Conservation (phyloP, 2,113 vertebrate species). For the Cinclus mexicanus region DNA sequence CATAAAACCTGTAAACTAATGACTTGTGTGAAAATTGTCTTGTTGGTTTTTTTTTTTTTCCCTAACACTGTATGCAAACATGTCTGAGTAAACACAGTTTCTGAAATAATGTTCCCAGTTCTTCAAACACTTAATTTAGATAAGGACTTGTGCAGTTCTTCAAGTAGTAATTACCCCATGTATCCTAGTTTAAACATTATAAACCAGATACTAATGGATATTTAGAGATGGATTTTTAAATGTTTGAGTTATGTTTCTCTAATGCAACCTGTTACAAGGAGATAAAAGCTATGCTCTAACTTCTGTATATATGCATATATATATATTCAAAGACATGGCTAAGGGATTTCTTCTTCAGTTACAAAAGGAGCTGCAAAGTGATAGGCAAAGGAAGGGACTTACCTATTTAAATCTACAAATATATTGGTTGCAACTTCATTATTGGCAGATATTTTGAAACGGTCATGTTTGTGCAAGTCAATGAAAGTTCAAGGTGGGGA, state of each 20-base stretch:
- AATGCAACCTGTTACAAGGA: background rate
- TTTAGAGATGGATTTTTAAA: background rate
- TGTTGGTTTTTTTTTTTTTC: background rate
- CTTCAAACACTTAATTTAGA: slow-evolving; percentile 63
- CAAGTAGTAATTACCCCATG: slow-evolving; percentile 5
- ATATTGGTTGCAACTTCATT: background rate
- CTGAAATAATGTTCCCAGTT: slow-evolving; percentile 61
- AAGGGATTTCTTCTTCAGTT: background rate
- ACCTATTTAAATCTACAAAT: background rate
- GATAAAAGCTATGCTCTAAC: background rate
- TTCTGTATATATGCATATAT: background rate
- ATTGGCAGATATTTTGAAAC: background rate
- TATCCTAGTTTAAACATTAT: slow-evolving; percentile 51
- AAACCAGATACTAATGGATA: slow-evolving; percentile 30
- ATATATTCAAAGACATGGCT: background rate
- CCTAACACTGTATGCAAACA: slow-evolving; percentile 27
- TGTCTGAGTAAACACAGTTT: slow-evolving; percentile 52
- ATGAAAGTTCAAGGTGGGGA: background rate
- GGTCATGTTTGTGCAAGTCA: background rate
- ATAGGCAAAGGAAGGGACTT: background rate
- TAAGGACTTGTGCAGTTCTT: slow-evolving; percentile 38
- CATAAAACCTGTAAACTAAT: background rate
- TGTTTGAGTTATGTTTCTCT: background rate
- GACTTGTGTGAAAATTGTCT: slow-evolving; percentile 30
- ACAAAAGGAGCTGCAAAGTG: background rate